phyloP scores from a whole-genome alignment of 1,140 invertebrate genomes.

The Rhyacophila brunnea region DNA sequence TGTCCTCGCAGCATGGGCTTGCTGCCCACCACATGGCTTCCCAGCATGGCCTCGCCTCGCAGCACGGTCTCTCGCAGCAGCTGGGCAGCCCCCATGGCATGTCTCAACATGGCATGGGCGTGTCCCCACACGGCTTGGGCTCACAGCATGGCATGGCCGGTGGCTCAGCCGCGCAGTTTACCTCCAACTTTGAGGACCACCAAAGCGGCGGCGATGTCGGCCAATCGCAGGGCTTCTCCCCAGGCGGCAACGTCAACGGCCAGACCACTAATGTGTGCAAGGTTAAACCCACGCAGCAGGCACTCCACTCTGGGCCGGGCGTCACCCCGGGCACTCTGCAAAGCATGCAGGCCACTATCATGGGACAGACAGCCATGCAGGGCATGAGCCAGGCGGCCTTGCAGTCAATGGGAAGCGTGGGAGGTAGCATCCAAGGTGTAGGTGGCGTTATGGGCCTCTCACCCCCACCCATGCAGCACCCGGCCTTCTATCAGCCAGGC shows the following conservation, averaged over 20 bases:
- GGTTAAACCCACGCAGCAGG: slow-evolving; percentile 53
- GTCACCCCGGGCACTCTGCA: slow-evolving; percentile 24
- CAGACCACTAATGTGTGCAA: slow-evolving; percentile 49
- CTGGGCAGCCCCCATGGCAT: slow-evolving; percentile 28
- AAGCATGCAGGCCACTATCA: slow-evolving; percentile 34
- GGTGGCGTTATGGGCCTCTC: slow-evolving; percentile 50
- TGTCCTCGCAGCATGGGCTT: slow-evolving; percentile 40
- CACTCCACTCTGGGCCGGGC: slow-evolving; percentile 25
- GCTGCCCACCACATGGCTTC: slow-evolving; percentile 34
- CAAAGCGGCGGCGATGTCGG: slow-evolving; percentile 26
- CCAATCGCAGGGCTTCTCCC: slow-evolving; percentile 36
- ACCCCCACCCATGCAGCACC: slow-evolving; percentile 55
- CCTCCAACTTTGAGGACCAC: slow-evolving; percentile 29
- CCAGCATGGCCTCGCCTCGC: slow-evolving; percentile 39
- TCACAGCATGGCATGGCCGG: slow-evolving; percentile 29
- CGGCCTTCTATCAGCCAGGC: slow-evolving; percentile 44
- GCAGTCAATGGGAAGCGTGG: slow-evolving; percentile 24
- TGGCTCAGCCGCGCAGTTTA: slow-evolving; percentile 25
- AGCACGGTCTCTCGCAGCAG: slow-evolving; percentile 29
- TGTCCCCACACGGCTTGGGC: slow-evolving; percentile 24
- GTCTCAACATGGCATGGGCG: slow-evolving; percentile 22
- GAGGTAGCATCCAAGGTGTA: slow-evolving; percentile 27
- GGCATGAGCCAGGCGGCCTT: slow-evolving; percentile 27
- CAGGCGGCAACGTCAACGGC: slow-evolving; percentile 44
- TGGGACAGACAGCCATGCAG: slow-evolving; percentile 22